phyloP scores from a whole-genome alignment of 2,113 vertebrate genomes.

The Indicator maculatus region DNA sequence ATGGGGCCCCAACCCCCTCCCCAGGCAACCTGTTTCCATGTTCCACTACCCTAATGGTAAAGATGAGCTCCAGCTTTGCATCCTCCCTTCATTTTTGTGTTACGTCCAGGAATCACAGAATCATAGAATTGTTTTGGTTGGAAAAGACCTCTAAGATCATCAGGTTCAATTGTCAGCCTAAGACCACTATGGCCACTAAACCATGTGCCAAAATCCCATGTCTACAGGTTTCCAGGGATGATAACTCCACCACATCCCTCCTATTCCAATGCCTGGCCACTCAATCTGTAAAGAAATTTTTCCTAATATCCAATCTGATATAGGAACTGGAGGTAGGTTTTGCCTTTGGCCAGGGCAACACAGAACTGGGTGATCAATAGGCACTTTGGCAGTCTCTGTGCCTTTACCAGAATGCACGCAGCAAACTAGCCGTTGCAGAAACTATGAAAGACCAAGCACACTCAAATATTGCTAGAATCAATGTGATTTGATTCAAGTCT shows the following conservation, averaged over 20 bases:
- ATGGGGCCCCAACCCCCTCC: too few relatives aligned
- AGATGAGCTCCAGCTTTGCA: background rate
- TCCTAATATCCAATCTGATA: too few relatives aligned
- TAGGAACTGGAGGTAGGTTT: background rate
- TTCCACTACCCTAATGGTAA: background rate
- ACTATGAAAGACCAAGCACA: background rate
- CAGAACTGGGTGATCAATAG: background rate
- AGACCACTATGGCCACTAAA: too few relatives aligned
- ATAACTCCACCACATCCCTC: too few relatives aligned
- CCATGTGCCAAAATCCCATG: too few relatives aligned
- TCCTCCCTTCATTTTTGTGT: background rate
- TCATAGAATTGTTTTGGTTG: too few relatives aligned
- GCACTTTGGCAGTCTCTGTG: accelerated
- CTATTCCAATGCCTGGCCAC: too few relatives aligned
- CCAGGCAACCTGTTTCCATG: too few relatives aligned
- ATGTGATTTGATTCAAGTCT: background rate
- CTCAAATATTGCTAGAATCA: background rate
- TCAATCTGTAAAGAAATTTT: too few relatives aligned
- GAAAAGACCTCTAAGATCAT: too few relatives aligned
- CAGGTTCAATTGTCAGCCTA: too few relatives aligned
- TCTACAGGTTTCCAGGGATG: too few relatives aligned
- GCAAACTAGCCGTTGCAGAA: background rate
- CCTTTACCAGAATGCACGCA: background rate
- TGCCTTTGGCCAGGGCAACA: background rate
- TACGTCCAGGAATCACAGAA: background rate